These are phyloP conservation scores for Romanogobio albipinnatus DNA, from an alignment of 2,113 vertebrate genomes.

Conservation along the genomic window DNA sequence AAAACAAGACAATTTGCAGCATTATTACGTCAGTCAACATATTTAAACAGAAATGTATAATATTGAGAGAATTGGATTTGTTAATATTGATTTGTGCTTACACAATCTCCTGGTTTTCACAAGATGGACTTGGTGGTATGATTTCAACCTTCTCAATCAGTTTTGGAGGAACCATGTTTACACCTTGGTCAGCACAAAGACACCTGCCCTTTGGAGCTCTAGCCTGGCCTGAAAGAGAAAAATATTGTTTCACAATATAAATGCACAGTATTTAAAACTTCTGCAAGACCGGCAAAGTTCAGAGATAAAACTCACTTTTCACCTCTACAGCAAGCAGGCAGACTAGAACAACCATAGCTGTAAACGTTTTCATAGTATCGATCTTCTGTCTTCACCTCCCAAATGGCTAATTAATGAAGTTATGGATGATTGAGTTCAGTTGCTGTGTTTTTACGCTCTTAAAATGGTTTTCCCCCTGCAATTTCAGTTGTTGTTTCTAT, in stretches of 20 bases:
- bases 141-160: slow-evolving; percentile 25
- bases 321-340: slow-evolving; percentile 4
- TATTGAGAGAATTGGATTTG: neutral
- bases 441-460: neutral
- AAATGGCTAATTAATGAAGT: neutral
- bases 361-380: neutral
- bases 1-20: neutral
- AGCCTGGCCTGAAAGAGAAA: neutral
- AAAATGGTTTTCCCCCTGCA: neutral
- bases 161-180: slow-evolving; percentile 8
- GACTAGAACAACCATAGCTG: neutral
- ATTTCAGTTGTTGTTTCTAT: neutral
- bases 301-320: neutral
- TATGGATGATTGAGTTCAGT: neutral
- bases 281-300: neutral
- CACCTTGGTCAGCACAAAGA: slow-evolving; percentile 12
- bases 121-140: neutral
- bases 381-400: neutral
- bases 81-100: neutral
- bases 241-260: neutral
- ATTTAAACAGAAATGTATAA: neutral
- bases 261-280: neutral
- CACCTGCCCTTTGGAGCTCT: neutral
- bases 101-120: slow-evolving; percentile 38
- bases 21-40: neutral